A percentile compares a stretch with the other conserved stretches of the same genome.
Conservation (phyloP, 2,113 vertebrate species). For the Glareola pratincola region DNA sequence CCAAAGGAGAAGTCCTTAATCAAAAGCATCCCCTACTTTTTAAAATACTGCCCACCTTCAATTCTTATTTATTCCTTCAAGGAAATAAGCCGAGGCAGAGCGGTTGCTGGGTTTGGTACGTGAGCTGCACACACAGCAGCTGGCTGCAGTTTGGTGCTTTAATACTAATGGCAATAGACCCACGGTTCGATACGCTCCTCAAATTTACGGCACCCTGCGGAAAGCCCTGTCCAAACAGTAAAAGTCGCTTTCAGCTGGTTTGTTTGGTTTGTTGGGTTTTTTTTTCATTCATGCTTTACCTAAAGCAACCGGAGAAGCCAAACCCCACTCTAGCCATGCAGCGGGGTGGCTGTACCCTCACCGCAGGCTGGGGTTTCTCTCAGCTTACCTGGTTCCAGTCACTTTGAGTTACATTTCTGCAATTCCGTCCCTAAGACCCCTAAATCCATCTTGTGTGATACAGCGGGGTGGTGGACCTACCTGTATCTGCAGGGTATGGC, state of each 20-base stretch:
- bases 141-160: background rate
- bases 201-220: background rate
- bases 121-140: background rate
- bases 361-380: background rate
- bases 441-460: background rate
- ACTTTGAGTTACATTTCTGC: background rate
- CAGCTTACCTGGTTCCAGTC: background rate
- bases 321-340: background rate
- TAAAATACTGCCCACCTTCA: background rate
- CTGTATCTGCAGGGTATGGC: background rate
- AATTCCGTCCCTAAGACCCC: background rate
- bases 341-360: fast-evolving
- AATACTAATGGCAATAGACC: too few relatives aligned
- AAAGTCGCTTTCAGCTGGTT: background rate
- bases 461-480: fast-evolving
- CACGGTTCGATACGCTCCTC: background rate
- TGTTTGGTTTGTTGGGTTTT: background rate
- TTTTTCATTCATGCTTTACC: background rate
- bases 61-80: background rate
- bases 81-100: background rate
- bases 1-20: background rate
- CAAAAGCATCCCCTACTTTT: background rate
- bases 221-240: background rate
- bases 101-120: background rate
- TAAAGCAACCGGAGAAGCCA: background rate